Percentiles rank a stretch among this genome's conserved stretches.
Conservation (phyloP, 2,888 invertebrate genomes). For the Nomada fucata region DNA sequence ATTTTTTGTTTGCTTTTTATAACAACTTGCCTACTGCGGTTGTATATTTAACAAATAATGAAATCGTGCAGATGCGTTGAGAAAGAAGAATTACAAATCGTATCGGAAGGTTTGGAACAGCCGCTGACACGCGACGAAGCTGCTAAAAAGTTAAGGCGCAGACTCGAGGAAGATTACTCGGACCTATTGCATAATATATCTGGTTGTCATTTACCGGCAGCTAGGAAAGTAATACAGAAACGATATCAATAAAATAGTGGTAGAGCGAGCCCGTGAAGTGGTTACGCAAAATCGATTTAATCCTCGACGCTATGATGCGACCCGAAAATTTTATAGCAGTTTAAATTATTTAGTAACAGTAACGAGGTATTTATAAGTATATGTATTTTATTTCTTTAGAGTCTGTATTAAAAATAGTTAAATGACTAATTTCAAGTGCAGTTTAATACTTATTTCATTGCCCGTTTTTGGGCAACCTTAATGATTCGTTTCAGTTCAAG, state of each 20-base stretch:
- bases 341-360: constrained; percentile 5
- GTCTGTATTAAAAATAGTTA: constrained; percentile 45
- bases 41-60: constrained; percentile 3
- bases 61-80: constrained; percentile 84
- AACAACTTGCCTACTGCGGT: not conserved
- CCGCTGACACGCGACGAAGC: constrained; percentile 82
- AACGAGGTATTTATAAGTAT: constrained; percentile 36
- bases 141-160: constrained; percentile 77
- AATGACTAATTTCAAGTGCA: not conserved
- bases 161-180: constrained; percentile 80
- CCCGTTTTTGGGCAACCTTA: constrained; percentile 67
- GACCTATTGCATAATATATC: constrained; percentile 85
- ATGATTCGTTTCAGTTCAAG: constrained; percentile 84
- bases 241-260: constrained; percentile 82
- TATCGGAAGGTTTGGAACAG: constrained; percentile 83
- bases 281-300: constrained; percentile 3
- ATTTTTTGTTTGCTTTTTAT: not conserved
- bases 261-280: not conserved
- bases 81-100: constrained; percentile 85
- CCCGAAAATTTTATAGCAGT: constrained; percentile 14
- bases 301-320: not conserved
- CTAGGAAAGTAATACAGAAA: constrained; percentile 85
- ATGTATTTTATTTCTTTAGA: constrained; percentile 46
- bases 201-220: constrained; percentile 85
- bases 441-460: constrained; percentile 80